Percentiles rank a stretch among this genome's conserved stretches.
phyloP scores from a whole-genome alignment of 2,888 invertebrate genomes.

The Sepioteuthis lessoniana region DNA sequence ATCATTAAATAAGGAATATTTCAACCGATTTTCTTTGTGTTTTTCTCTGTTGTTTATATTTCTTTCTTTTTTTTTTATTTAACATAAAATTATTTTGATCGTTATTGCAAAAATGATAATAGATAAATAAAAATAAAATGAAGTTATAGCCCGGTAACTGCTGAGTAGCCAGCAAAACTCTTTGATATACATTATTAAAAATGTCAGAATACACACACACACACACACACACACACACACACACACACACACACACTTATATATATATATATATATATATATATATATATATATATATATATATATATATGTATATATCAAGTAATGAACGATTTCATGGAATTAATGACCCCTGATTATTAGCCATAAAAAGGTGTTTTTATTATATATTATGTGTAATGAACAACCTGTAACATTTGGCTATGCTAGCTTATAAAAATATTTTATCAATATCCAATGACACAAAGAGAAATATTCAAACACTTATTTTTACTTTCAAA shows the following conservation, averaged over 20 bases:
- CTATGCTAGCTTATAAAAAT: too few relatives aligned
- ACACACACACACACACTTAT: neutral
- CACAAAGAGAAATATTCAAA: too few relatives aligned
- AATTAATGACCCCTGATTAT: too few relatives aligned
- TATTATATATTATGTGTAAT: too few relatives aligned
- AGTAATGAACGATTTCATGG: too few relatives aligned
- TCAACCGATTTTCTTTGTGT: neutral
- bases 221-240: neutral
- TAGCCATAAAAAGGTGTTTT: too few relatives aligned
- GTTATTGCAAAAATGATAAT: neutral
- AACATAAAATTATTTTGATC: neutral
- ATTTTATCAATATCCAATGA: too few relatives aligned
- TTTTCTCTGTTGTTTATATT: neutral
- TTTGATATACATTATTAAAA: neutral
- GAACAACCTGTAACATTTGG: too few relatives aligned
- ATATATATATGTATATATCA: too few relatives aligned
- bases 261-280: too few relatives aligned
- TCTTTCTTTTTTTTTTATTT: neutral
- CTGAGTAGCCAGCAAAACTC: neutral
- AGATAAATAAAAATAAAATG: neutral
- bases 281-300: too few relatives aligned
- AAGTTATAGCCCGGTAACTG: neutral
- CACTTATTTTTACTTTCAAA: too few relatives aligned
- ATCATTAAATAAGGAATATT: neutral
- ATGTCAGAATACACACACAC: neutral